Evolutionary conservation across 1,140 invertebrate genomes (phyloP).

Genomic region (Drosophila watanabei): DNA sequence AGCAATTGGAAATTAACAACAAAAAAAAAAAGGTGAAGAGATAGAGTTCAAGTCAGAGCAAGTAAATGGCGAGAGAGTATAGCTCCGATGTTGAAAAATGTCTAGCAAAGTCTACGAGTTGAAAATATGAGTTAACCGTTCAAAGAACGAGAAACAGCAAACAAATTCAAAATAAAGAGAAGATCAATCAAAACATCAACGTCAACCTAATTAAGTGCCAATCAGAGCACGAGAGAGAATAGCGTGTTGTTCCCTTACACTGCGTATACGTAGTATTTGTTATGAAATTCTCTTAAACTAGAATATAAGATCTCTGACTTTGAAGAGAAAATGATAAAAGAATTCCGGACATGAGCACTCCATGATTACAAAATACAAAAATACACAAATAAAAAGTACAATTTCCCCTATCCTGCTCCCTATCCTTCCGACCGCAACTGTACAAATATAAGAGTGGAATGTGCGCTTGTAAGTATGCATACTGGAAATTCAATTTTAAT

Average conservation of each 20-base stretch:
- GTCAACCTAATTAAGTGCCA: background rate
- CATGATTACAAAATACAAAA: too few species aligned
- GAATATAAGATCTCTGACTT: background rate
- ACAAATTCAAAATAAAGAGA: too few species aligned
- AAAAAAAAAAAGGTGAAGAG: too few species aligned
- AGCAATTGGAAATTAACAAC: too few species aligned
- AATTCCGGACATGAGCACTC: background rate
- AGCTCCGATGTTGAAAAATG: too few species aligned
- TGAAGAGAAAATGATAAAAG: background rate
- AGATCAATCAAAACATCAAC: too few species aligned
- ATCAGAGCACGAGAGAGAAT: background rate
- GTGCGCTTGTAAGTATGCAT: slow-evolving; percentile 30
- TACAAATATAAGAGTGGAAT: slow-evolving; percentile 7
- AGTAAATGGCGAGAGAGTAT: too few species aligned
- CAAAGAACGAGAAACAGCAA: too few species aligned
- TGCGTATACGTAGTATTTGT: slow-evolving; percentile 2
- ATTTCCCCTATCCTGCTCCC: background rate
- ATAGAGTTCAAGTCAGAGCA: too few species aligned
- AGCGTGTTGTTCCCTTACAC: background rate
- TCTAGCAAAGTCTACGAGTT: too few species aligned
- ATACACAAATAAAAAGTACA: background rate
- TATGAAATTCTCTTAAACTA: background rate
- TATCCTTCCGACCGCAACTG: slow-evolving; percentile 16
- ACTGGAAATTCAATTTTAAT: slow-evolving; percentile 61
- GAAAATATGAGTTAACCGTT: too few species aligned